These are phyloP conservation scores for Phoenicopterus ruber DNA, from an alignment of 2,113 vertebrate species.

Conservation along the genomic window DNA sequence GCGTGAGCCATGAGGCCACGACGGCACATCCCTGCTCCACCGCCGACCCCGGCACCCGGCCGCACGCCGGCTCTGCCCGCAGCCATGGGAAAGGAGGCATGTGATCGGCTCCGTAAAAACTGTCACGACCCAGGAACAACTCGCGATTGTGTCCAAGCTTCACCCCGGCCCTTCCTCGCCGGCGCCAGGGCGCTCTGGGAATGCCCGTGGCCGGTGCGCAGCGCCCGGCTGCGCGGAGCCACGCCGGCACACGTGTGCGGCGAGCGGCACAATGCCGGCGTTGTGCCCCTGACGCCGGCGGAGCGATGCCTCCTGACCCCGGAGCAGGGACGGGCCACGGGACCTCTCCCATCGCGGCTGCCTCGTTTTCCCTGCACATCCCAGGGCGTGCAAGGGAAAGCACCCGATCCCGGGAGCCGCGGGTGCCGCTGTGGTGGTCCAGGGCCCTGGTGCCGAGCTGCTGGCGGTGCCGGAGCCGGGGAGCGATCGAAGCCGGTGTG, in stretches of 20 bases:
- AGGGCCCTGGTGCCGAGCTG: accelerated
- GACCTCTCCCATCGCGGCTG: neutral
- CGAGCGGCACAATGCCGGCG: neutral
- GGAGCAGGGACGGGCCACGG: accelerated
- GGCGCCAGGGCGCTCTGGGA: neutral
- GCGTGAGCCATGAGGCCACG: neutral
- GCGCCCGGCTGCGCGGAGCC: neutral
- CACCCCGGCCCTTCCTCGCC: neutral
- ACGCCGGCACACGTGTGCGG: accelerated
- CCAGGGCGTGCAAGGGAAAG: neutral
- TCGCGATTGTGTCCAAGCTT: neutral
- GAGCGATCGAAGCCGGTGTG: accelerated
- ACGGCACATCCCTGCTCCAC: neutral
- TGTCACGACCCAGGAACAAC: neutral
- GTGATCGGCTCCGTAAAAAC: neutral
- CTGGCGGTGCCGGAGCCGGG: accelerated
- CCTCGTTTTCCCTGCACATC: neutral
- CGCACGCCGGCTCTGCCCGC: accelerated
- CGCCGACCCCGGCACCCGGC: accelerated
- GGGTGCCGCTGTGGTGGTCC: accelerated
- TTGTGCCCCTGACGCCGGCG: accelerated
- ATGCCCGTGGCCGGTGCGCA: neutral
- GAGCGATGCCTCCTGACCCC: accelerated
- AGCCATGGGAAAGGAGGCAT: conserved; percentile 34
- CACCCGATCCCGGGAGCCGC: accelerated